Evolutionary conservation across 2,797 vertebrate genomes (phyloP), one percentile per base, ranked within the genome.

Genomic region (Danio albolineatus): DNA sequence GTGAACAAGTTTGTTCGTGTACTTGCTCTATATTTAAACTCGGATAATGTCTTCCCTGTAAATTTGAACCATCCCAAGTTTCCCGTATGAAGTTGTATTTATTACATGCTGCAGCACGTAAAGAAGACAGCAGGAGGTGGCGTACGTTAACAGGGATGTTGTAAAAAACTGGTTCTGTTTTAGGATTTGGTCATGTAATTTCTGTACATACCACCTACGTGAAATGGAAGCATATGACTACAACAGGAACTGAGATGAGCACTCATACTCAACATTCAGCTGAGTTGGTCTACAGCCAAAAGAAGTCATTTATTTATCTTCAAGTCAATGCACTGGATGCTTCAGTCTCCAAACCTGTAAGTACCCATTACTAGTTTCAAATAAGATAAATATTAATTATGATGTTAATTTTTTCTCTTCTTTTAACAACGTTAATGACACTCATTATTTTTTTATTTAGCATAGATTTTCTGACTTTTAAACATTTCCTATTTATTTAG

Each of bases 171-270:
- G 28, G 28, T 28, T 28, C 28, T 28, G 28, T 28, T 28, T 1
- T 28, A 28, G 28, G 28, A 28, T 1, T 28, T 28, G 28, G 28
- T 3, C 49, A 17, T 71, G 49, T 41, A 4, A 19, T 49, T 36
- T 39, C 9, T 65, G 2, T 54, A 28, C 1, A 13, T 65, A 19
- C 7, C 28, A 5, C 17, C 19, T 64, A 16, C 14, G 2, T 54
- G 38, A 39, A 13, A 0, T 38, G 7, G 12, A 38, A 17, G 66
- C 48, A 5, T 41, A 64, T 38, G 19, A 56, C 62, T 14, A 56
- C 78, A 69, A 38, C 54, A 78, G 76, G 64, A 70, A 51, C 28
- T 6, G 73, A 75, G 71, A 8, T 54, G 41, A 66, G 41, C 6
- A 36, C 13, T 28, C 28, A 28, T 28, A 28, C 28, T 28, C 16